These are phyloP conservation scores for Tauraco hartlaubi DNA, from an alignment of 2,797 vertebrate genomes.

Conservation along the genomic window DNA sequence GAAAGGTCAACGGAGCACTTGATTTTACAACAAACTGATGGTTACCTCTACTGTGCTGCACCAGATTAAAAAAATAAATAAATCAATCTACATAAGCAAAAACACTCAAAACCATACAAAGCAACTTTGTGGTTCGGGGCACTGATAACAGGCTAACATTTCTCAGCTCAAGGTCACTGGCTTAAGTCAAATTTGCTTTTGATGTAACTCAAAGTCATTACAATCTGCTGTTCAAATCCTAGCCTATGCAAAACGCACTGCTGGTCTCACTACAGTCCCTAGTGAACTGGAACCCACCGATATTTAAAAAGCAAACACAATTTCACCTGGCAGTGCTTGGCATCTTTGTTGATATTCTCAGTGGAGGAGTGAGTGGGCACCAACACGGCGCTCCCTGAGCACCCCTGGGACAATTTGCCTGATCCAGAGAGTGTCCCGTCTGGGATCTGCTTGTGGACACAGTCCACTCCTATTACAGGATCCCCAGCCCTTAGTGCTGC, in stretches of 20 bases:
- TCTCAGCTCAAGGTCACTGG: conserved; percentile 59
- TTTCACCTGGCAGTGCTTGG: neutral
- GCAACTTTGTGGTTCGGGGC: neutral
- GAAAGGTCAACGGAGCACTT: neutral
- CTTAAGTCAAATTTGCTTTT: neutral
- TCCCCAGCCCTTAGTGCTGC: neutral
- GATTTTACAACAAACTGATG: conserved; percentile 20
- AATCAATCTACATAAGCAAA: conserved; percentile 59
- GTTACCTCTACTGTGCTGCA: conserved; percentile 4
- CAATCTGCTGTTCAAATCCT: neutral
- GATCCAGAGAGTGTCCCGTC: neutral
- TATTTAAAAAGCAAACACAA: neutral
- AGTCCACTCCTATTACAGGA: too few relatives aligned
- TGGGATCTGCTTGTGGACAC: neutral
- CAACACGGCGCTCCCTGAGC: neutral
- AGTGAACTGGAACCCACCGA: neutral
- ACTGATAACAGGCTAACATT: neutral
- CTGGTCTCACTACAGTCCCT: neutral
- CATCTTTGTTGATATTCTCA: neutral
- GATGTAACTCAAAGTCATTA: conserved; percentile 56
- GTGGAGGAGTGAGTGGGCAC: neutral
- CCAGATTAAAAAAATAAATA: conserved; percentile 69
- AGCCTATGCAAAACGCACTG: neutral
- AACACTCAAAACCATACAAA: neutral
- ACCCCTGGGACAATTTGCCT: neutral